phyloP scores from a whole-genome alignment of 2,113 vertebrate species.

The cat (Felis catus) region DNA sequence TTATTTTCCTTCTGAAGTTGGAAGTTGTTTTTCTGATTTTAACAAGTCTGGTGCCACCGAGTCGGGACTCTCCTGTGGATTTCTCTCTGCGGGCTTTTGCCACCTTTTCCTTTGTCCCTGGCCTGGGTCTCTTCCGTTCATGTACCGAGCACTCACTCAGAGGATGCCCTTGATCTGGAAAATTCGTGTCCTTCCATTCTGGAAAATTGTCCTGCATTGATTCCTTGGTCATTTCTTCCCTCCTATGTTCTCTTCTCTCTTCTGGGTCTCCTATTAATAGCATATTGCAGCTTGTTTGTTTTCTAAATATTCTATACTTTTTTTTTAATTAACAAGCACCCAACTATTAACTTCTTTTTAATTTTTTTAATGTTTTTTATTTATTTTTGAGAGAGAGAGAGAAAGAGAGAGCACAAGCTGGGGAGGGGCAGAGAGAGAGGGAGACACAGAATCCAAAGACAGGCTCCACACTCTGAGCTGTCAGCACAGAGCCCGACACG shows the following conservation, averaged over 20 bases:
- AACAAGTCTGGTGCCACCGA: background rate
- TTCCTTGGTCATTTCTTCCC: background rate
- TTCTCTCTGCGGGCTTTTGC: background rate
- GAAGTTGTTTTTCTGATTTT: background rate
- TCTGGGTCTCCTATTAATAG: background rate
- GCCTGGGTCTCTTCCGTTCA: too few relatives aligned
- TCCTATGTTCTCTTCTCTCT: background rate
- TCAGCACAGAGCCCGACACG: too few relatives aligned
- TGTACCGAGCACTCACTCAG: too few relatives aligned
- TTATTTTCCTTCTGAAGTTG: background rate
- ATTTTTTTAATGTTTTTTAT: too few relatives aligned
- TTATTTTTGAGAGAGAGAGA: too few relatives aligned
- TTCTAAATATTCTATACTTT: background rate
- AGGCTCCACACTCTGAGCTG: too few relatives aligned
- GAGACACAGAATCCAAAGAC: too few relatives aligned
- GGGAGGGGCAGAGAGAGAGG: too few relatives aligned
- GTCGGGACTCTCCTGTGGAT: background rate
- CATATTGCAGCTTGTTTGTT: background rate
- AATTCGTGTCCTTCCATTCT: background rate
- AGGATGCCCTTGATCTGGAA: background rate
- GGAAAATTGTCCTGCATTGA: background rate
- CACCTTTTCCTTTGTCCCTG: background rate
- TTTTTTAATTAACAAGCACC: too few relatives aligned
- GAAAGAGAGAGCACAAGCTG: too few relatives aligned
- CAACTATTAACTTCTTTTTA: too few relatives aligned